Evolutionary conservation across 2,797 vertebrate species (phyloP).

Genomic region (Molossus alvarezi): DNA sequence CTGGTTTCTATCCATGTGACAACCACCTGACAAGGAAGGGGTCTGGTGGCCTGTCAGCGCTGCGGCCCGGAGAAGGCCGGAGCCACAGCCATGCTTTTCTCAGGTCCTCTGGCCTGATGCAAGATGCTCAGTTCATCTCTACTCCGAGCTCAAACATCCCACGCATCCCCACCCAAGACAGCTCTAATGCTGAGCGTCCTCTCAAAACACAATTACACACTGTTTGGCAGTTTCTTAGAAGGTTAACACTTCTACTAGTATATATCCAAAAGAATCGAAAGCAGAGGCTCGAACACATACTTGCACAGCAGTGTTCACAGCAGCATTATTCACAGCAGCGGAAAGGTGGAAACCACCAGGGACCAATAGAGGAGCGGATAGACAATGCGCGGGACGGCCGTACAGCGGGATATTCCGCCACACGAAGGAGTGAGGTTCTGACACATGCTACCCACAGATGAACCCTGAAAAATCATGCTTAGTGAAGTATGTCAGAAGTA

Average conservation of each 20-base stretch:
- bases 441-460: neutral
- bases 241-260: neutral
- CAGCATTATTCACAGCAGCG: neutral
- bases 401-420: neutral
- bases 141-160: neutral
- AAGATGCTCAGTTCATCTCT: neutral
- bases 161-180: neutral
- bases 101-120: neutral
- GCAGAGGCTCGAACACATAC: neutral
- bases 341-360: neutral
- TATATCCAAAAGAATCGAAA: neutral
- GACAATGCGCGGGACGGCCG: neutral
- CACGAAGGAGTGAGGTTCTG: neutral
- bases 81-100: neutral
- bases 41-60: neutral
- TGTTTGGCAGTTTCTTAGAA: neutral
- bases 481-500: constrained; percentile 41
- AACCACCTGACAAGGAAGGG: neutral
- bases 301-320: neutral
- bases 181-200: neutral
- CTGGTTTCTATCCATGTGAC: constrained; percentile 56
- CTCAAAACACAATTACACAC: neutral
- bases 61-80: neutral
- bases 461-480: constrained; percentile 18
- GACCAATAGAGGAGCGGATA: neutral